Base-by-base conservation (phyloP, 1,140 invertebrate species). In the Physella acuta region DNA sequence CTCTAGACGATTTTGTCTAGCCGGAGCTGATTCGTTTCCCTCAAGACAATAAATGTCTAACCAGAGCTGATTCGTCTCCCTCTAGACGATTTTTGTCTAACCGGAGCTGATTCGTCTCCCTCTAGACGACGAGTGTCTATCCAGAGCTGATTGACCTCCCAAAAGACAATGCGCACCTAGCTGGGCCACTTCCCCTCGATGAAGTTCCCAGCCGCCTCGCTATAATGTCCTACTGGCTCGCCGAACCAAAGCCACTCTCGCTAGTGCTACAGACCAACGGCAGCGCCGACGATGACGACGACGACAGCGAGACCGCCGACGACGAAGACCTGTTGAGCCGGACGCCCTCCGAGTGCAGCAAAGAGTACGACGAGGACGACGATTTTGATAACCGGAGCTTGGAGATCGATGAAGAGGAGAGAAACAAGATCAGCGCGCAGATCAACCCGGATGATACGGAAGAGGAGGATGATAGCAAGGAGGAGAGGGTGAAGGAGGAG, bases 321-420 rank as follows among this genome's bases (percentile, higher is more conserved):
- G 33, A 60, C 37, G 34, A 60, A 4, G 30, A 36, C n/a, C 5
- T 2, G n/a, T 4, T 36, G 17, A 60, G 33, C n/a, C 14, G 17
- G 1, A 60, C 3, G 8, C 34, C 30, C 24, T 36, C 58, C 3
- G 31, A 36, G 14, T 11, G 34, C 24, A 60, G 5, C n/a, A 60
- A 36, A 2, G 58, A 36, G 58, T 63, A 55, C 55, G 63, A 66
- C 1, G 63, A 60, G 11, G 58, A 66, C 28, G 63, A 66, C 28
- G 63, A 66, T n/a, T 53, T 53, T 36, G 63, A 66, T 33, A 66
- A 66, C 33, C 16, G 17, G 26, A 66, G 63, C 55, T 28, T 66
- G 16, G 63, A 66, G 4, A 66, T 66, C n/a, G 63, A 66, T 26
- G 63, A 66, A 31, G 63, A 33, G n/a, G 63, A 66, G 51, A 66